Base-by-base conservation (phyloP, 2,797 vertebrate genomes). In the Spondyliosoma cantharus region DNA sequence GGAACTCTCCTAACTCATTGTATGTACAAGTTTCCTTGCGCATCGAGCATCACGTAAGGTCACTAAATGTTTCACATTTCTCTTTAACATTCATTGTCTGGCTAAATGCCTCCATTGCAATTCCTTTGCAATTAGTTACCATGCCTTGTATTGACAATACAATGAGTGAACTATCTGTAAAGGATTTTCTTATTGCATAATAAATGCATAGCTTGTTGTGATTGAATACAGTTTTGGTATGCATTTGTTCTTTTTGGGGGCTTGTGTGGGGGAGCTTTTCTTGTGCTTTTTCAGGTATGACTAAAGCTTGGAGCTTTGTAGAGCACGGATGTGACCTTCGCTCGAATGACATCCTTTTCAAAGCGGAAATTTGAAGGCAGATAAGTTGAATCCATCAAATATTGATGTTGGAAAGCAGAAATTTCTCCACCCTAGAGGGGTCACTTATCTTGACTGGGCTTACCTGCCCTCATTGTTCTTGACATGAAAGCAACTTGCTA, bases 231-330 rank as follows among this genome's bases (percentile, higher is more conserved):
- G 92, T 94, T 92, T 93, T 95, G 93, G 95, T 95, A 95, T 95
- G 95, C 94, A 94, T 95, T 95, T 94, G 93, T 95, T 94, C 89
- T 91, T 93, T 92, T 89, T 81, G 81, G 92, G 90, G 90, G 92
- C 74, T 88, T 95, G 88, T 95, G 74, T 93, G 91, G 92, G 94
- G 92, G 80, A 92, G 92, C 92, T 92, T 94, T 93, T 94, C 91
- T 95, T 95, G 93, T 95, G 94, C 94, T 94, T 95, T 95, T 95
- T 93, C 95, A 95, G 95, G 95, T 95, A 85, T 94, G 92, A 91
- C 90, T 95, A 93, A 93, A 94, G 92, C 94, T 94, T 94, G 94
- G 93, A 88, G 79, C 86, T 92, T 93, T 95, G 91, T 95, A 94
- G 93, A 90, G 91, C 91, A 91, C 89, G 90, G 94, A 93, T 92